phyloP scores from a whole-genome alignment of 2,888 invertebrate species.

The Heteromyza rotundicornis region DNA sequence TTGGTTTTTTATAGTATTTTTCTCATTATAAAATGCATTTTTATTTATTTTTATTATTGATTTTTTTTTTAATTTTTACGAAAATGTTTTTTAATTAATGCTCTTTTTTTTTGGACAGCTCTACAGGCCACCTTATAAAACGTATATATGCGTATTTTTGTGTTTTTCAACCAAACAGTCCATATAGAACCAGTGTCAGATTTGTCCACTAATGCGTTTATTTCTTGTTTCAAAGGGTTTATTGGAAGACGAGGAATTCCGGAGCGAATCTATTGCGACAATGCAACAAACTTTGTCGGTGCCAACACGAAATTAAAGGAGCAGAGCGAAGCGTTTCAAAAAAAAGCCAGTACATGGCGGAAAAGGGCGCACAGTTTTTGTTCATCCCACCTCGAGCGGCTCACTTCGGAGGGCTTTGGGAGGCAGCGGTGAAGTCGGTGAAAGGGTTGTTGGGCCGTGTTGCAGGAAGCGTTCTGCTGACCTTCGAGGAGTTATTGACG shows the following conservation, averaged over 20 bases:
- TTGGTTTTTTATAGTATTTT: too few relatives aligned
- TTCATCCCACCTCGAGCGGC: neutral
- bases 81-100: too few relatives aligned
- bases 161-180: too few relatives aligned
- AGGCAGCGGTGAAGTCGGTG: neutral
- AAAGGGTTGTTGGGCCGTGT: neutral
- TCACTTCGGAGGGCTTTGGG: constrained; percentile 7
- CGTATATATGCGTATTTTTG: too few relatives aligned
- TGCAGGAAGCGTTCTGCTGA: neutral
- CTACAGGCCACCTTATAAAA: too few relatives aligned
- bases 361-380: neutral
- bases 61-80: too few relatives aligned
- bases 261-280: constrained; percentile 12
- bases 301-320: constrained; percentile 4
- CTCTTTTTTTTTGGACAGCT: too few relatives aligned
- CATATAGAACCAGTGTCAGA: constrained; percentile 19
- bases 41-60: too few relatives aligned
- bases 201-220: constrained; percentile 15
- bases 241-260: constrained; percentile 19
- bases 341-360: neutral
- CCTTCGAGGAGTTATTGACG: constrained; percentile 3
- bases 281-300: constrained; percentile 24
- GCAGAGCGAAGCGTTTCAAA: neutral
- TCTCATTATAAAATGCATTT: too few relatives aligned
- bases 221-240: constrained; percentile 13